phyloP scores from a whole-genome alignment of 2,888 invertebrate genomes.

The Drosophila sordidula region DNA sequence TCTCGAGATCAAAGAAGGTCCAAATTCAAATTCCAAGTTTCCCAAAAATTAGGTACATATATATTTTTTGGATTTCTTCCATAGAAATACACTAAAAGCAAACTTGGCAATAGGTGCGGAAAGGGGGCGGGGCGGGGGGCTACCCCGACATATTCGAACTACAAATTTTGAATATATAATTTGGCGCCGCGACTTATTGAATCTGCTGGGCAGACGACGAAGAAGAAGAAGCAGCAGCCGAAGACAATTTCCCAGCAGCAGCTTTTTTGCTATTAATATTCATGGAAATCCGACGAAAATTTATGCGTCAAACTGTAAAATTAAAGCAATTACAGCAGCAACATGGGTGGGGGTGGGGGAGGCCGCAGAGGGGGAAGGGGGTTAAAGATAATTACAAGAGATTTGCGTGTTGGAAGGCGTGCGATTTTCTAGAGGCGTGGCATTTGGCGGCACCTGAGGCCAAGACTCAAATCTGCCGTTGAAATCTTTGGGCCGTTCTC shows the following conservation, averaged over 20 bases:
- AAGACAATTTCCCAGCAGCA: conserved; percentile 39
- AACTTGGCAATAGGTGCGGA: not conserved
- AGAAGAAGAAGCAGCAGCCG: not conserved
- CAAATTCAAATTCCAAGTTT: not conserved
- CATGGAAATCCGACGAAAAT: conserved; percentile 58
- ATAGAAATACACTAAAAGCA: not conserved
- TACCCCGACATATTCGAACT: conserved; percentile 9
- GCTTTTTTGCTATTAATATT: conserved; percentile 54
- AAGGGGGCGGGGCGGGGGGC: not conserved
- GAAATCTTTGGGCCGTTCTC: not conserved
- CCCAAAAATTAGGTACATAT: not conserved
- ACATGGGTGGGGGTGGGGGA: not conserved
- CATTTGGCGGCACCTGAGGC: conserved; percentile 22
- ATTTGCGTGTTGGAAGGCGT: conserved; percentile 48
- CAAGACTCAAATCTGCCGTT: conserved; percentile 11
- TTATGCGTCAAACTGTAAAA: conserved; percentile 65
- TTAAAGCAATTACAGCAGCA: conserved; percentile 59
- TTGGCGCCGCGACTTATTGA: conserved; percentile 43
- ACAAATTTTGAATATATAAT: conserved; percentile 31
- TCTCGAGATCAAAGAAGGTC: conserved; percentile 22
- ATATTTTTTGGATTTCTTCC: conserved; percentile 1
- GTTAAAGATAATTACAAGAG: conserved; percentile 54
- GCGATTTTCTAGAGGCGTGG: conserved; percentile 28
- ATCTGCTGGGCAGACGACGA: conserved; percentile 9
- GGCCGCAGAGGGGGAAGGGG: not conserved